A percentile compares a stretch with the other conserved stretches of the same genome.
Conservation (phyloP, 2,888 invertebrate species). For the Sympetrum striolatum region DNA sequence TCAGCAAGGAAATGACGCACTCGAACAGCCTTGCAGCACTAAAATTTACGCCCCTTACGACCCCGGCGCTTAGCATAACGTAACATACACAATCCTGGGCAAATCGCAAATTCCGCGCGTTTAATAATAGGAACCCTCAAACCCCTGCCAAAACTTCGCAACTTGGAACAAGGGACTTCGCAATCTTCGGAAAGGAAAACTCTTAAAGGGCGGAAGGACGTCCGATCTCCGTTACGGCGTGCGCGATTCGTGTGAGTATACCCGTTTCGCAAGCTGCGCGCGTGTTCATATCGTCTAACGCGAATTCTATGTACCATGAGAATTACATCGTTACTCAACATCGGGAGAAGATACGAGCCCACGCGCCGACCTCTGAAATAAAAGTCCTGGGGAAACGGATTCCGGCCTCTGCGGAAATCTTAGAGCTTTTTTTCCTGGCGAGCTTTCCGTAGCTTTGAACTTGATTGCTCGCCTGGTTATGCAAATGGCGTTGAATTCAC, state of each 20-base stretch:
- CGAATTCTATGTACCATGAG: background rate
- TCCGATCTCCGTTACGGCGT: background rate
- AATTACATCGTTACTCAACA: background rate
- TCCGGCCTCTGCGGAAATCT: background rate
- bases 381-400: background rate
- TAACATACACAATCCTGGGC: no score
- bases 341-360: background rate
- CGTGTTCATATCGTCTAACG: background rate
- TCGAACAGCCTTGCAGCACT: no score
- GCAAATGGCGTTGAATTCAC: no score
- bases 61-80: no score
- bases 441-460: background rate
- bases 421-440: background rate
- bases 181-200: no score
- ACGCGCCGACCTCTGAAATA: background rate
- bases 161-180: no score
- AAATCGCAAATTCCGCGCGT: no score
- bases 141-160: no score
- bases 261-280: background rate
- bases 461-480: background rate
- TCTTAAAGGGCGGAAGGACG: no score
- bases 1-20: no score
- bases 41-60: no score
- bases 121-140: no score
- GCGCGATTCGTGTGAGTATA: background rate